A percentile compares a stretch with the other conserved stretches of the same genome.
Evolutionary conservation across 2,888 invertebrate genomes (phyloP).

Genomic region (Drosophila buzzatii): DNA sequence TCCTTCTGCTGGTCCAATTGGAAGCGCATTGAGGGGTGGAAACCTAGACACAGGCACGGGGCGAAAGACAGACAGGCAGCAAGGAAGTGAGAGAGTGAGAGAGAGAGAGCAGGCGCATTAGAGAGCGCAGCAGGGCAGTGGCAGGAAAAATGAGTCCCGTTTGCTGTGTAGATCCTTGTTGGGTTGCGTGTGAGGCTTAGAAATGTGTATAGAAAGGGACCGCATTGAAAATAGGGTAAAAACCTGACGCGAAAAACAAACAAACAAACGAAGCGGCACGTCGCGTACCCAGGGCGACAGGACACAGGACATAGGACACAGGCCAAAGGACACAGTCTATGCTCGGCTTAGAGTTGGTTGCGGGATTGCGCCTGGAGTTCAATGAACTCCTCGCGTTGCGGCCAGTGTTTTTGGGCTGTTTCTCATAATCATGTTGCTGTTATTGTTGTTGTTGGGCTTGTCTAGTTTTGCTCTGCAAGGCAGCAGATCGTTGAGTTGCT

Average conservation of each 20-base stretch:
- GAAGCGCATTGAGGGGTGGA: constrained; percentile 41
- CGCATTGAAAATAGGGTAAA: constrained; percentile 75
- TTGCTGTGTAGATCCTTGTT: constrained; percentile 31
- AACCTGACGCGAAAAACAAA: constrained; percentile 81
- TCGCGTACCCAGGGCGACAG: constrained; percentile 21
- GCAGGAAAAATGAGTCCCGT: constrained; percentile 15
- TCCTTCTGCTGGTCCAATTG: constrained; percentile 35
- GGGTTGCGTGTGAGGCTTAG: constrained; percentile 42
- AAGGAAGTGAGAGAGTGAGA: constrained; percentile 2
- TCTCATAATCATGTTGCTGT: constrained; percentile 4
- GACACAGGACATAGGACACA: not conserved
- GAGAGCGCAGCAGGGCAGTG: not conserved
- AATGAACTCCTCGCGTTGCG: constrained; percentile 44
- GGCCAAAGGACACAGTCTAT: constrained; percentile 26
- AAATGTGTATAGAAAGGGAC: constrained; percentile 46
- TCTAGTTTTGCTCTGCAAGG: constrained; percentile 22
- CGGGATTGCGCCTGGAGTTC: constrained; percentile 31
- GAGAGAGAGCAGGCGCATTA: constrained; percentile 9
- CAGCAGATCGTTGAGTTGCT: constrained; percentile 26
- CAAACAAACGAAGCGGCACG: constrained; percentile 68
- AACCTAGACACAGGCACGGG: constrained; percentile 15
- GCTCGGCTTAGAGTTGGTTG: constrained; percentile 8
- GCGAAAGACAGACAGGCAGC: not conserved
- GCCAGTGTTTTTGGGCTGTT: constrained; percentile 41
- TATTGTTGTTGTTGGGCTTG: constrained; percentile 2